Evolutionary conservation across 1,140 invertebrate species (phyloP).

Genomic region (Drosophila melanogaster): DNA sequence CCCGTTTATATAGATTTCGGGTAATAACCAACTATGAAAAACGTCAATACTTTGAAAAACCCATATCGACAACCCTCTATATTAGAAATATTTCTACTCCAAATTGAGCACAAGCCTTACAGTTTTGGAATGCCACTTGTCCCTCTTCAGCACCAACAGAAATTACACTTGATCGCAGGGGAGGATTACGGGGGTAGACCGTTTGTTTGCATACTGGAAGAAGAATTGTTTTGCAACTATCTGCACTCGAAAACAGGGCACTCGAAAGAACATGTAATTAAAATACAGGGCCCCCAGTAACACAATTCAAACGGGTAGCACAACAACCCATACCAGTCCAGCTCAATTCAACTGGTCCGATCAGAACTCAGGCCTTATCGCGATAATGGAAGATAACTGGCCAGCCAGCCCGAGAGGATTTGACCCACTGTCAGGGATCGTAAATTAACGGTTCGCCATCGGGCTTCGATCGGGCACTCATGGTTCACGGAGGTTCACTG

Average conservation of each 20-base stretch:
- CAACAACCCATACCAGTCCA: neutral
- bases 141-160: conserved; percentile 11
- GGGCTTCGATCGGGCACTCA: neutral
- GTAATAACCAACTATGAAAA: too few species aligned
- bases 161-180: conserved; percentile 33
- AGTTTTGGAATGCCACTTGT: conserved; percentile 12
- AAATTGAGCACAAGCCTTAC: neutral
- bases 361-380: conserved; percentile 14
- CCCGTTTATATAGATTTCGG: too few species aligned
- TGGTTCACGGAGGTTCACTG: conserved; percentile 37
- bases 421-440: conserved; percentile 42
- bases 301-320: conserved; percentile 1
- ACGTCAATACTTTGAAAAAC: neutral
- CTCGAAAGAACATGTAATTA: conserved; percentile 65
- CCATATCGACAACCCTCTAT: neutral
- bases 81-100: conserved; percentile 5
- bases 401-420: conserved; percentile 2
- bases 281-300: conserved; percentile 57
- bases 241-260: conserved; percentile 37
- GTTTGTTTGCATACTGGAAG: conserved; percentile 47
- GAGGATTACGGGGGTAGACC: conserved; percentile 23
- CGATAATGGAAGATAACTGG: conserved; percentile 7
- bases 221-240: conserved; percentile 31
- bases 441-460: conserved; percentile 25
- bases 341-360: neutral